phyloP scores from a whole-genome alignment of 2,797 vertebrate species.

The Protonibea diacanthus region DNA sequence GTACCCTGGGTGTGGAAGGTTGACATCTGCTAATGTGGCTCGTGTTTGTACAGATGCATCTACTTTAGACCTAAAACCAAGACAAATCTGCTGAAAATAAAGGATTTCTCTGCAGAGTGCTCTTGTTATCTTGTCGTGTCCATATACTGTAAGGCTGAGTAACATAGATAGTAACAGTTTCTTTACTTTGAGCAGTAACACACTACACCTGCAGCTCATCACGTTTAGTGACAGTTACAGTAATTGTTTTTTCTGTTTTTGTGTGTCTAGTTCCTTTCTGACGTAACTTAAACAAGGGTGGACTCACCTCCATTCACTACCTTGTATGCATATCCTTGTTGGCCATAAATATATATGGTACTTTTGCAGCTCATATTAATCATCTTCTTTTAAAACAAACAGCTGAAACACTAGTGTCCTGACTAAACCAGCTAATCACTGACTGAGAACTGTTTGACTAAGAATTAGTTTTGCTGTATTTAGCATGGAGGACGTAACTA shows the following conservation, averaged over 20 bases:
- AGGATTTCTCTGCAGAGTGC: not conserved
- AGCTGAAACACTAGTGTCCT: not conserved
- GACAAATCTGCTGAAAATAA: not conserved
- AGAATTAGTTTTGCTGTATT: constrained; percentile 23
- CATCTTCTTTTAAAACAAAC: not conserved
- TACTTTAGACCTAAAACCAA: not conserved
- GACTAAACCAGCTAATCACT: not conserved
- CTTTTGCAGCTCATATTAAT: not conserved
- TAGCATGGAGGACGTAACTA: constrained; percentile 21
- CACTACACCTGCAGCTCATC: not conserved
- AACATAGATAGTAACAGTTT: not conserved
- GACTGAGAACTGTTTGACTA: constrained; percentile 34
- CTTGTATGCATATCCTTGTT: not conserved
- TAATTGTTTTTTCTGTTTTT: too few relatives aligned
- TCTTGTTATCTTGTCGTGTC: not conserved
- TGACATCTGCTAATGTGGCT: not conserved
- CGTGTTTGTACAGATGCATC: not conserved
- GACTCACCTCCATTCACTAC: not conserved
- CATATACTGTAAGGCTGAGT: not conserved
- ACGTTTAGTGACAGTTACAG: not conserved
- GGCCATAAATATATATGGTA: not conserved
- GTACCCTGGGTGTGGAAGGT: not conserved
- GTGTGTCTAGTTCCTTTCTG: too few relatives aligned
- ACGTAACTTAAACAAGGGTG: constrained; percentile 21
- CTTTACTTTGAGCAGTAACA: not conserved